A percentile compares a stretch with the other conserved stretches of the same genome.
phyloP scores from a whole-genome alignment of 2,113 vertebrate species.

The Morphnarchus princeps region DNA sequence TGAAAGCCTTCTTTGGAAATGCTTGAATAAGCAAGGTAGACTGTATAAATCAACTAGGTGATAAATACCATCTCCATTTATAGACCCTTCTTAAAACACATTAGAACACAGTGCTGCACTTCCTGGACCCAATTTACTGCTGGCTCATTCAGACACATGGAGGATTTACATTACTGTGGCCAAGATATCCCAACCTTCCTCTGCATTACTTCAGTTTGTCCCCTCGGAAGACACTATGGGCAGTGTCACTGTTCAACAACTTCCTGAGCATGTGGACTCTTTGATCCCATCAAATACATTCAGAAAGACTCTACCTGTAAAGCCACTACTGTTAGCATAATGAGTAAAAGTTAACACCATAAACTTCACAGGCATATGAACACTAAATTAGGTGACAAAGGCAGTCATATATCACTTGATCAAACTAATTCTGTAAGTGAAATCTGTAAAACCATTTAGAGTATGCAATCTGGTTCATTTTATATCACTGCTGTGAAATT shows the following conservation, averaged over 20 bases:
- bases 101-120: rapidly evolving
- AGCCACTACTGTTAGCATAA: not conserved
- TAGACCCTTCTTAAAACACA: not conserved
- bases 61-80: not conserved
- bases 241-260: not conserved
- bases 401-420: not conserved
- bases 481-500: not conserved
- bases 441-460: not conserved
- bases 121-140: not conserved
- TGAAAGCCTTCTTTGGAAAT: not conserved
- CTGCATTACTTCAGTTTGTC: not conserved
- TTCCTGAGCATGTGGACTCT: constrained; percentile 31
- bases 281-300: not conserved
- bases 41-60: not conserved
- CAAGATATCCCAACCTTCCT: not conserved
- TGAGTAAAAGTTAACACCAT: not conserved
- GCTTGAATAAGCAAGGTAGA: not conserved
- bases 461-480: not conserved
- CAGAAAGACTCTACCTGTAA: not conserved
- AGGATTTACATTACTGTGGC: not conserved
- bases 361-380: constrained; percentile 8
- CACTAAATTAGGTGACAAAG: not conserved
- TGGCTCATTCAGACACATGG: not conserved
- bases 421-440: not conserved
- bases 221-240: not conserved